phyloP scores from a whole-genome alignment of 2,797 vertebrate genomes.

The Lepus townsendii region DNA sequence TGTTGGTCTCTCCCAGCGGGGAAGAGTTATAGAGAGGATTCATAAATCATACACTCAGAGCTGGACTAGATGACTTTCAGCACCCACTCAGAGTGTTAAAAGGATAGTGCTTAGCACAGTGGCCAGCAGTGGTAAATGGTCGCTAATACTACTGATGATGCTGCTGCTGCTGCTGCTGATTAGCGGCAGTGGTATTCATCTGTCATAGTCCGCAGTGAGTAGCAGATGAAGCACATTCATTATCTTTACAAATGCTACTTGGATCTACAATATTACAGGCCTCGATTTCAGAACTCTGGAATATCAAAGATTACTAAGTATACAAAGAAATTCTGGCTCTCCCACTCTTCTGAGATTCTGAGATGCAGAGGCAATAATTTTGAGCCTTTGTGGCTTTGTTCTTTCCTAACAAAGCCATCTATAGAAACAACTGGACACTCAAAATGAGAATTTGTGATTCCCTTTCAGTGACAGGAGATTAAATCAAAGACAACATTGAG shows the following conservation, averaged over 20 bases:
- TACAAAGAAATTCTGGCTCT: constrained; percentile 25
- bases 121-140: background rate
- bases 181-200: background rate
- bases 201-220: background rate
- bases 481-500: constrained; percentile 24
- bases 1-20: constrained; percentile 10
- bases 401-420: constrained; percentile 14
- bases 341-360: constrained; percentile 45
- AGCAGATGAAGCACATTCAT: constrained; percentile 36
- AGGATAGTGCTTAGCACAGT: background rate
- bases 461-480: constrained; percentile 37
- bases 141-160: constrained; percentile 8
- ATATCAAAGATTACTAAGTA: background rate
- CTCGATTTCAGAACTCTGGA: background rate
- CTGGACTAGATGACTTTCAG: constrained; percentile 37
- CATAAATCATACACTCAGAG: constrained; percentile 67
- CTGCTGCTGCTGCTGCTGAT: background rate
- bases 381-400: background rate
- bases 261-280: background rate
- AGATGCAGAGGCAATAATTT: background rate
- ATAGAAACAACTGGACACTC: constrained; percentile 42
- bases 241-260: constrained; percentile 51
- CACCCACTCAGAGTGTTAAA: constrained; percentile 27
- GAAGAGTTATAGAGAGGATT: constrained; percentile 4
- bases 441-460: background rate